These are phyloP conservation scores for Xyliphius kryptos DNA, from an alignment of 2,113 vertebrate species.

Conservation along the genomic window DNA sequence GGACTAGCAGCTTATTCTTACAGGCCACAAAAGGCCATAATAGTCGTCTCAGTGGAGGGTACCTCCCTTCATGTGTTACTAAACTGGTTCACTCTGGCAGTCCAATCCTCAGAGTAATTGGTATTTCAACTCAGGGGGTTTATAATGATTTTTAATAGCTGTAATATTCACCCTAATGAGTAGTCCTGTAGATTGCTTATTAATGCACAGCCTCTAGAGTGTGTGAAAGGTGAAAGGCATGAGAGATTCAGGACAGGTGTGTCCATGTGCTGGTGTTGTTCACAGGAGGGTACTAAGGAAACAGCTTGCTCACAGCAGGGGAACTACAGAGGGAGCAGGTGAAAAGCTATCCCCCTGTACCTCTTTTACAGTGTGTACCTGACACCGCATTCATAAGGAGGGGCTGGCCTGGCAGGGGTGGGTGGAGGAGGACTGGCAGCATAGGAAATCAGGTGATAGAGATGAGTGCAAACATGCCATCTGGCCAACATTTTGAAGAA, in stretches of 20 bases:
- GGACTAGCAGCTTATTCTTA: slow-evolving; percentile 9
- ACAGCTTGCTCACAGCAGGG: slow-evolving; percentile 63
- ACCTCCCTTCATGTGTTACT: too few relatives aligned
- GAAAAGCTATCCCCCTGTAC: slow-evolving; percentile 62
- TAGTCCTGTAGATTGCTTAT: slow-evolving; percentile 41
- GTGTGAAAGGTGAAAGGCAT: slow-evolving; percentile 34
- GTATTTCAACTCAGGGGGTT: slow-evolving; percentile 7
- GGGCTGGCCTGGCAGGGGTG: too few relatives aligned
- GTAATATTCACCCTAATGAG: slow-evolving; percentile 8
- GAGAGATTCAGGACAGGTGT: slow-evolving; percentile 41
- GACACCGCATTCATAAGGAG: slow-evolving; percentile 52
- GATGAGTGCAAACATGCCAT: slow-evolving; percentile 45
- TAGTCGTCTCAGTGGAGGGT: too few relatives aligned
- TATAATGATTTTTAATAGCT: slow-evolving; percentile 19
- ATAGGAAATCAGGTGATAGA: slow-evolving; percentile 34
- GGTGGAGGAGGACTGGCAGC: slow-evolving; percentile 36
- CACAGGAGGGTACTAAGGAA: slow-evolving; percentile 44
- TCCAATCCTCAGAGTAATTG: too few relatives aligned
- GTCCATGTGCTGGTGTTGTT: slow-evolving; percentile 23
- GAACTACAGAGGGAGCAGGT: slow-evolving; percentile 58
- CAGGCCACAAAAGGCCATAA: slow-evolving; percentile 26
- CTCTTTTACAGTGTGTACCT: slow-evolving; percentile 57
- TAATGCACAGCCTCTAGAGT: slow-evolving; percentile 40
- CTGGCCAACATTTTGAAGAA: slow-evolving; percentile 44
- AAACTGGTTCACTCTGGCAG: too few relatives aligned